phyloP scores from a whole-genome alignment of 1,140 invertebrate genomes.

The Aphaenogaster floridana region DNA sequence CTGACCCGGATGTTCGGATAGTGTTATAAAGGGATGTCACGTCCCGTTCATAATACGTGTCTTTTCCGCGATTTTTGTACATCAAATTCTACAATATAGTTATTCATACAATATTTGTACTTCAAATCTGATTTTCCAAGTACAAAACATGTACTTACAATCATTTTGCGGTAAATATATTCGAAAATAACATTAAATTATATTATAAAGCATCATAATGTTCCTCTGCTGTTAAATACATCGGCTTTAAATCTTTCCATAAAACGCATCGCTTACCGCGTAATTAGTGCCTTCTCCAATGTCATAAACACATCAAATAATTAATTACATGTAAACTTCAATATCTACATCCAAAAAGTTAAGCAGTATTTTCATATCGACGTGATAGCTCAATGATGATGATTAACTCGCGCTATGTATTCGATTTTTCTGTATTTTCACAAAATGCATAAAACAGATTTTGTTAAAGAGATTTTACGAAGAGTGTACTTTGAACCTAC shows the following conservation, averaged over 20 bases:
- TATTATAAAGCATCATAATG: neutral
- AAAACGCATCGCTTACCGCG: neutral
- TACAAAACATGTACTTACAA: neutral
- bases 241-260: conserved; percentile 13
- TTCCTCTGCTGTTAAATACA: neutral
- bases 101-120: neutral
- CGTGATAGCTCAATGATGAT: neutral
- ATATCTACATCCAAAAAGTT: neutral
- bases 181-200: neutral
- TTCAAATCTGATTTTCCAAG: neutral
- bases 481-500: conserved; percentile 31
- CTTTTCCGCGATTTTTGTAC: conserved; percentile 1
- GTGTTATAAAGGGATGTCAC: conserved; percentile 61
- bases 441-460: conserved; percentile 47
- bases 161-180: neutral
- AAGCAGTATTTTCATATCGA: conserved; percentile 13
- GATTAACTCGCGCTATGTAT: neutral
- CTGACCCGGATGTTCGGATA: conserved; percentile 52
- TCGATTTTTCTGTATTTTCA: conserved; percentile 11
- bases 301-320: conserved; percentile 23
- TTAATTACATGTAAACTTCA: conserved; percentile 24
- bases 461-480: conserved; percentile 33
- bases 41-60: conserved; percentile 10
- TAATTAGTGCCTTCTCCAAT: neutral
- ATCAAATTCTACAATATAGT: neutral